Evolutionary conservation across 2,113 vertebrate genomes (phyloP).

Genomic region (Sinocyclocheilus grahami): DNA sequence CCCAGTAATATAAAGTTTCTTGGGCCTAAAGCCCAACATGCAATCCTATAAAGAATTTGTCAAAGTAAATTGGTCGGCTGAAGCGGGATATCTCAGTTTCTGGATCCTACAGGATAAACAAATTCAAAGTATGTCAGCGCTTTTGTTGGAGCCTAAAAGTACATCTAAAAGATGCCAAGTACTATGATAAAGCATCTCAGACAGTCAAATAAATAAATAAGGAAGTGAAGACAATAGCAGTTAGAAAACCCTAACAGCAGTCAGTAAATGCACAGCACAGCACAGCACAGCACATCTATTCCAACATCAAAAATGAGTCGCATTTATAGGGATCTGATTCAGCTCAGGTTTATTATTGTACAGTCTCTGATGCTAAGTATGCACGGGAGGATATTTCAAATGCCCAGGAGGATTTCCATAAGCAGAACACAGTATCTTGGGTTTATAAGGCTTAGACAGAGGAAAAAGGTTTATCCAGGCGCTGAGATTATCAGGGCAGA

Average conservation of each 20-base stretch:
- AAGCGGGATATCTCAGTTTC: neutral
- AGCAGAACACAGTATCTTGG: slow-evolving; percentile 40
- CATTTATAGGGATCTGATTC: neutral
- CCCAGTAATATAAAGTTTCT: neutral
- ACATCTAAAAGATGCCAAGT: neutral
- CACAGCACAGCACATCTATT: neutral
- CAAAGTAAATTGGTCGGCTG: neutral
- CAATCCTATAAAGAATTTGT: neutral
- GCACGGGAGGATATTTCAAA: slow-evolving; percentile 23
- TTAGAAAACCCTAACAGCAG: neutral
- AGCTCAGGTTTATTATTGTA: slow-evolving; percentile 39
- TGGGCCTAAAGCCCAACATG: neutral
- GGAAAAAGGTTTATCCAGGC: slow-evolving; percentile 41
- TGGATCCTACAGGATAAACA: neutral
- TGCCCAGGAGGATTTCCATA: slow-evolving; percentile 31
- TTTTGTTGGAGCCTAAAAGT: neutral
- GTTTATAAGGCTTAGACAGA: slow-evolving; percentile 33
- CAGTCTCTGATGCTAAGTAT: slow-evolving; percentile 13
- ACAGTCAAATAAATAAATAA: slow-evolving; percentile 13
- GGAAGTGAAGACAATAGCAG: slow-evolving; percentile 7
- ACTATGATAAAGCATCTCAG: neutral
- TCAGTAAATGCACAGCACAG: neutral
- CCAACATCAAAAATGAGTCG: neutral
- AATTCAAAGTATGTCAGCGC: neutral
- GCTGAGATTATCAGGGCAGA: slow-evolving; percentile 40